These are phyloP conservation scores for Desmodus rotundus DNA, from an alignment of 2,113 vertebrate species.

Conservation along the genomic window DNA sequence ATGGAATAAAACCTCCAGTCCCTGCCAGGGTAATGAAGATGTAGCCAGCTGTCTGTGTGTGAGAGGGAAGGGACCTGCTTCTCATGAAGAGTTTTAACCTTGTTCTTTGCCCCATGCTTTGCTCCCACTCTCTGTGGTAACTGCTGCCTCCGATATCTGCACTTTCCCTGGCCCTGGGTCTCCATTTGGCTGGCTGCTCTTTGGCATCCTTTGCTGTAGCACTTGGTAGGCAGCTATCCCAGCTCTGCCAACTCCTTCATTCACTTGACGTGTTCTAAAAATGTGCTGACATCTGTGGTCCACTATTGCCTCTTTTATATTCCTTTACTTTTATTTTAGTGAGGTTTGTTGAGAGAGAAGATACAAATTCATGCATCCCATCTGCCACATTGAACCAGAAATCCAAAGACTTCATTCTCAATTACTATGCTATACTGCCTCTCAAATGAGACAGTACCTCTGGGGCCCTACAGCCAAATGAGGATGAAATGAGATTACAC, in stretches of 20 bases:
- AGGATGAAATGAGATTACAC: conserved; percentile 35
- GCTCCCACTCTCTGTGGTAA: not conserved
- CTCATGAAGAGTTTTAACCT: not conserved
- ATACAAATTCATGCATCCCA: conserved; percentile 42
- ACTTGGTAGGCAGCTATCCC: not conserved
- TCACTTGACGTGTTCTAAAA: conserved; percentile 35
- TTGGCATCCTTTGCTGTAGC: not conserved
- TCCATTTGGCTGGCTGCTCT: not conserved
- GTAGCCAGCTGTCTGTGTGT: not conserved
- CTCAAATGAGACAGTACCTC: conserved; percentile 35
- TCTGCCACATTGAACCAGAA: conserved; percentile 46
- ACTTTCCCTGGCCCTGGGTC: not conserved
- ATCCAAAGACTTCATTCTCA: not conserved
- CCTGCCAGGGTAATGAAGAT: not conserved
- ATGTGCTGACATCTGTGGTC: conserved; percentile 18
- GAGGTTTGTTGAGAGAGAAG: conserved; percentile 12
- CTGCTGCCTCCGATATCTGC: not conserved
- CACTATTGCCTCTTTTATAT: conserved; percentile 21
- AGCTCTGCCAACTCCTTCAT: not conserved
- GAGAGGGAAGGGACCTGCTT: not conserved
- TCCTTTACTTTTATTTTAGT: conserved; percentile 44
- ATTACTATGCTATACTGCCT: conserved; percentile 32
- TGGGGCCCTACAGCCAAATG: not conserved
- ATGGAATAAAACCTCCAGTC: not conserved
- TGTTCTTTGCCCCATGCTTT: not conserved